A percentile compares a stretch with the other conserved stretches of the same genome.
phyloP scores from a whole-genome alignment of 2,888 invertebrate species.

The Eupeodes luniger region DNA sequence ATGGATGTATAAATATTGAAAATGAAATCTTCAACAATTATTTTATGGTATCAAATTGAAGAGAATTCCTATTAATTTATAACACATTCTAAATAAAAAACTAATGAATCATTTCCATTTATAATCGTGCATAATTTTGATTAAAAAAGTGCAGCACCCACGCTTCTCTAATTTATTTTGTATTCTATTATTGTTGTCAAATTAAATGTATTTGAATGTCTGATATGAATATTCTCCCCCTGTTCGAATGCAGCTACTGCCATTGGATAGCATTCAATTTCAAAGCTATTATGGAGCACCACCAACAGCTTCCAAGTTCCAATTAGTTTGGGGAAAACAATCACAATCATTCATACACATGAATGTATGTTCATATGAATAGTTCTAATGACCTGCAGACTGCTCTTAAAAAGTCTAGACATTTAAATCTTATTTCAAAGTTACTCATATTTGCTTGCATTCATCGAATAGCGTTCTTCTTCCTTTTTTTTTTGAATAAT shows the following conservation, averaged over 20 bases:
- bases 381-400: no score
- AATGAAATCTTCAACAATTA: no score
- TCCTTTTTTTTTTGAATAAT: no score
- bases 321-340: not conserved
- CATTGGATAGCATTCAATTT: not conserved
- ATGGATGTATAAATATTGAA: no score
- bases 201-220: no score
- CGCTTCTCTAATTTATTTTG: slow-evolving; percentile 57
- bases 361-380: no score
- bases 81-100: not conserved
- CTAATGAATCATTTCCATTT: not conserved
- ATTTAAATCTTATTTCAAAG: no score
- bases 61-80: not conserved
- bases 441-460: no score
- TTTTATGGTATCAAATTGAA: no score
- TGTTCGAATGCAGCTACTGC: not conserved
- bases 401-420: no score
- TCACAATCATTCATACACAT: no score
- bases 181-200: not conserved
- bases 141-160: slow-evolving; percentile 66
- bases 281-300: not conserved
- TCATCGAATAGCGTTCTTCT: no score
- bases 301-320: not conserved
- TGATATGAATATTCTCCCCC: not conserved
- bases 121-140: slow-evolving; percentile 5